phyloP scores from a whole-genome alignment of 1,140 invertebrate genomes.

The Babylonia areolata region DNA sequence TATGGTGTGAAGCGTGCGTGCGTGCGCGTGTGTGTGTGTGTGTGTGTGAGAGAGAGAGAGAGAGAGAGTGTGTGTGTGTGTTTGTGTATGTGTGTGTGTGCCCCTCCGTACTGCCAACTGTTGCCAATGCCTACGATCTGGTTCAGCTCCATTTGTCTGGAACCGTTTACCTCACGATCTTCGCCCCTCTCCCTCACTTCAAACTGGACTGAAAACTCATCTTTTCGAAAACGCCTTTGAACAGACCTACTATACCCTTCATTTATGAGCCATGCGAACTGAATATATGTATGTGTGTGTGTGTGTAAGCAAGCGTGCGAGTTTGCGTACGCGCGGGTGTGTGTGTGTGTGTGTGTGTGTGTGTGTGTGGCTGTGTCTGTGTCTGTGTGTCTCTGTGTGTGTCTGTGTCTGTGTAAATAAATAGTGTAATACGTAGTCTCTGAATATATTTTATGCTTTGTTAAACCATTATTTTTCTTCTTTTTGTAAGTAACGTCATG shows the following conservation, averaged over 20 bases:
- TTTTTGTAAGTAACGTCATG: too few species aligned
- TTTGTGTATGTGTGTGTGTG: too few species aligned
- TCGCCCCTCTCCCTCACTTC: too few species aligned
- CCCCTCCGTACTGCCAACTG: conserved; percentile 90
- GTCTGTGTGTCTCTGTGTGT: neutral
- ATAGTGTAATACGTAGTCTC: too few species aligned
- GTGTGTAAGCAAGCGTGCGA: neutral
- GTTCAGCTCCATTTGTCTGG: conserved; percentile 39
- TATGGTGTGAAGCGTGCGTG: neutral
- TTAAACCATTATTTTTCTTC: too few species aligned
- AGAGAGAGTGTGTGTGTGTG: neutral
- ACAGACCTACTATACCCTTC: too few species aligned
- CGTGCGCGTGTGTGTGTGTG: neutral
- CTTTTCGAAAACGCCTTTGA: too few species aligned
- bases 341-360: neutral
- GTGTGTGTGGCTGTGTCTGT: neutral
- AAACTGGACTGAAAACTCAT: too few species aligned
- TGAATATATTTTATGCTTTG: too few species aligned
- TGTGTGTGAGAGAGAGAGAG: neutral
- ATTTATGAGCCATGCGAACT: too few species aligned
- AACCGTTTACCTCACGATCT: too few species aligned
- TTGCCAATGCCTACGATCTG: conserved; percentile 85
- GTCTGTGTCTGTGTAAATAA: neutral
- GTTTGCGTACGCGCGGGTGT: neutral
- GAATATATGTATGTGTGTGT: neutral